These are phyloP conservation scores for Plagodis pulveraria DNA, from an alignment of 2,888 invertebrate genomes.

Conservation along the genomic window DNA sequence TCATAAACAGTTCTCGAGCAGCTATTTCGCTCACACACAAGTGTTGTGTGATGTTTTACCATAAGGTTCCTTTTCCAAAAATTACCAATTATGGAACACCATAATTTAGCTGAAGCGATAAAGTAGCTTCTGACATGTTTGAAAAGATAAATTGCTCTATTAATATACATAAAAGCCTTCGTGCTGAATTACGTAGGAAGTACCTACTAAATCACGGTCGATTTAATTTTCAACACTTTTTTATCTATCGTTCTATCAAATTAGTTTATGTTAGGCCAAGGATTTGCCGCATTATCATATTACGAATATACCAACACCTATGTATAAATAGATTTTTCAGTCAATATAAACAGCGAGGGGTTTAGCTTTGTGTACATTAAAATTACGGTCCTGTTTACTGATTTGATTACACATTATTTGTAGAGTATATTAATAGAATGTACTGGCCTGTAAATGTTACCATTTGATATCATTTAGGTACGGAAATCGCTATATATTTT, in stretches of 20 bases:
- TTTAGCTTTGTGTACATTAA: too few species aligned
- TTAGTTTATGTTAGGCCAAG: slow-evolving; percentile 42
- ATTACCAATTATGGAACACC: neutral
- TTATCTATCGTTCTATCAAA: slow-evolving; percentile 71
- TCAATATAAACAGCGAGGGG: neutral
- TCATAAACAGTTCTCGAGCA: too few species aligned
- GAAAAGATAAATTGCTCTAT: slow-evolving; percentile 17
- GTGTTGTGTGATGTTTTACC: too few species aligned
- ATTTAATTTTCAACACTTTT: slow-evolving; percentile 46
- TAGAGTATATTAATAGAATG: too few species aligned
- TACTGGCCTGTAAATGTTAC: too few species aligned
- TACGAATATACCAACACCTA: neutral
- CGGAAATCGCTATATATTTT: too few species aligned
- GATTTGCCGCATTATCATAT: slow-evolving; percentile 28
- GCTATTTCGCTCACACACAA: too few species aligned
- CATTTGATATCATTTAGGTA: too few species aligned
- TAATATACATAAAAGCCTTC: slow-evolving; percentile 35
- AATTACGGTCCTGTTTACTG: too few species aligned
- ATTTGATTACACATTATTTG: too few species aligned
- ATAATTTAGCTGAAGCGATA: neutral
- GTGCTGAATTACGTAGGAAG: slow-evolving; percentile 42
- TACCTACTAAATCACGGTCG: slow-evolving; percentile 56
- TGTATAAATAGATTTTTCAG: neutral
- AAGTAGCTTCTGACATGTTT: neutral
- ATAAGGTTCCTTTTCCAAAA: too few species aligned